These are phyloP conservation scores for Drosophila jambulina DNA, from an alignment of 1,140 invertebrate species.

Conservation along the genomic window DNA sequence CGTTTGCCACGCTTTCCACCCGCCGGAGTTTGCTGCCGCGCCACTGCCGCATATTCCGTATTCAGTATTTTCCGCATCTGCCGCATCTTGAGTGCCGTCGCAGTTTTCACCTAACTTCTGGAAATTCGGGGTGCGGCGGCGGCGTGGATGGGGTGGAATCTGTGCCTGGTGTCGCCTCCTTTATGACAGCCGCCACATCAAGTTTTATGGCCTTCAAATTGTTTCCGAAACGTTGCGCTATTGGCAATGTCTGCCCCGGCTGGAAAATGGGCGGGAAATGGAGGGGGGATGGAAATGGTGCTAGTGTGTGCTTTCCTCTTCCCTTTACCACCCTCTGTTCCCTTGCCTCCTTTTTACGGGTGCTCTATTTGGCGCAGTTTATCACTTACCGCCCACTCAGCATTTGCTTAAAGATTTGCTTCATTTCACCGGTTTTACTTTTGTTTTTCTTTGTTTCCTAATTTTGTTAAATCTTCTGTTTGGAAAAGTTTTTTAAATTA, in stretches of 20 bases:
- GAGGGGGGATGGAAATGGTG: conserved; percentile 7
- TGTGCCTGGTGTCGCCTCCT: conserved; percentile 57
- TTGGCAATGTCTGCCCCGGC: conserved; percentile 39
- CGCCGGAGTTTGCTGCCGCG: conserved; percentile 30
- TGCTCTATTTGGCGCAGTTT: conserved; percentile 57
- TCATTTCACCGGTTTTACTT: conserved; percentile 57
- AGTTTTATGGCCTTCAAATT: conserved; percentile 82
- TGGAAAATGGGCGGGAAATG: conserved; percentile 21
- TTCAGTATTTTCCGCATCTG: conserved; percentile 34
- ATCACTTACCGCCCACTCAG: conserved; percentile 60
- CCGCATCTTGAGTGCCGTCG: conserved; percentile 47
- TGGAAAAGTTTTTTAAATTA: conserved; percentile 4
- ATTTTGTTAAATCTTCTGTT: conserved; percentile 21
- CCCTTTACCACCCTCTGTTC: neutral
- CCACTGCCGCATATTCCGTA: conserved; percentile 18
- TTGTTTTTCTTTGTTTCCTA: conserved; percentile 38
- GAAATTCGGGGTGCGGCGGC: conserved; percentile 2
- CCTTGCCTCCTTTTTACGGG: neutral
- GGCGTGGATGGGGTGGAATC: conserved; percentile 17
- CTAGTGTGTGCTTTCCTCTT: conserved; percentile 17
- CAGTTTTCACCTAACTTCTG: conserved; percentile 50
- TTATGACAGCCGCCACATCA: conserved; percentile 69
- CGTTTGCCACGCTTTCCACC: conserved; percentile 36
- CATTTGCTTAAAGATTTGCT: conserved; percentile 63
- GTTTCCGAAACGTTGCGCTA: conserved; percentile 79